Percentiles rank a stretch among this genome's conserved stretches.
Conservation (phyloP, 2,113 vertebrate species). For the Ascaphus truei region DNA sequence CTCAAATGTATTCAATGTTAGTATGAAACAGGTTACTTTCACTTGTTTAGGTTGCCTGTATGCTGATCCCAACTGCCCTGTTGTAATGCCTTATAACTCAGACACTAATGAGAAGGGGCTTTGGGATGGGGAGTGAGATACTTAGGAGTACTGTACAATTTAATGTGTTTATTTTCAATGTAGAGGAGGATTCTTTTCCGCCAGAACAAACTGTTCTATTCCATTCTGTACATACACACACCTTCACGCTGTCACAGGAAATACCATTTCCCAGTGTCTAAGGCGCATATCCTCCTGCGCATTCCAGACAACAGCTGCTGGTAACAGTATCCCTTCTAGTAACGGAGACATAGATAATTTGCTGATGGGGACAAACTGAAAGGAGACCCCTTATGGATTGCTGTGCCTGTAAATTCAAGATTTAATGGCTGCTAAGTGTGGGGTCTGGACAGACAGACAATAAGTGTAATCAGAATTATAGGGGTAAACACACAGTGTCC, state of each 20-base stretch:
- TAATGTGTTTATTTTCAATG: no score
- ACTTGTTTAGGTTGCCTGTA: no score
- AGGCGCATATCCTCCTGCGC: constrained; percentile 3
- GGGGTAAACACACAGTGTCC: background rate
- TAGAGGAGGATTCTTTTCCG: no score
- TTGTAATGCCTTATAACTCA: no score
- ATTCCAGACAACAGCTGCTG: constrained; percentile 31
- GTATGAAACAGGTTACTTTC: no score
- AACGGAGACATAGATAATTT: background rate
- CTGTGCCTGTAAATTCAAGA: background rate
- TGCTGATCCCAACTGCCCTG: no score
- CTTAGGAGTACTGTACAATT: no score
- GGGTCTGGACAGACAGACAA: background rate
- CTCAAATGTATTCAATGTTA: no score
- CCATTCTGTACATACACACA: constrained; percentile 6
- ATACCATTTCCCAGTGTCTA: constrained; percentile 20
- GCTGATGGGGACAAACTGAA: background rate
- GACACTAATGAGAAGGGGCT: no score
- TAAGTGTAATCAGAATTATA: background rate
- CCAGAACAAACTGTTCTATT: background rate
- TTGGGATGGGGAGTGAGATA: no score
- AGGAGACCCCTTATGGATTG: background rate
- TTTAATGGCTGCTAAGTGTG: background rate
- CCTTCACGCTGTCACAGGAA: constrained; percentile 16
- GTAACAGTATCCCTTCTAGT: constrained; percentile 6